Base-by-base conservation (phyloP, 2,797 vertebrate genomes). In the Hafferia zeledoni region DNA sequence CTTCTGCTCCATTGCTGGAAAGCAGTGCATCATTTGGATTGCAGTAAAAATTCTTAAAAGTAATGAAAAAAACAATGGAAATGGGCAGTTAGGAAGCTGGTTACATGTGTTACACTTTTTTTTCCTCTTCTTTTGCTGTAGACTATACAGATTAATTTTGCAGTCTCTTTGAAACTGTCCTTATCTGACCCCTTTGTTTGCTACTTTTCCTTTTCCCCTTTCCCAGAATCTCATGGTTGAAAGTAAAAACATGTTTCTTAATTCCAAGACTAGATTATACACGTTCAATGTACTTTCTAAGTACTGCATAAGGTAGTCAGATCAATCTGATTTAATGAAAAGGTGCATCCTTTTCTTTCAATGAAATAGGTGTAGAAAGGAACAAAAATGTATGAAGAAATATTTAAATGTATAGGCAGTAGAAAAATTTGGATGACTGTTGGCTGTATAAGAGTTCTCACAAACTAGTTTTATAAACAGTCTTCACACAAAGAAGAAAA, bases 251-350 rank as follows among this genome's bases (percentile, higher is more conserved):
- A 16, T 35, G 10, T 44, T 89, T 70, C 53, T 49, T 82, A 63
- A 60, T 67, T 87, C 63, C 71, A 30, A 11, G 22, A 69, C 17
- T 16, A 60, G 22, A 43, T 56, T 24, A 46, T 53, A 43, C 53
- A n/a, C 67, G 65, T 61, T 44, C 33, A 20, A 69, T 72, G 33
- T 68, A 80, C 74, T 67, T 89, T 81, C 49, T 81, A 37, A 76
- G 37, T 43, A 70, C 59, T 91, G 94, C 80, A 83, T 92, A 86
- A 95, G 37, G 69, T 83, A 95, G 65, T 84, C 60, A 93, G 90
- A 83, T 67, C 52, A 80, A 37, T 92, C 87, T 93, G 70, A 65
- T 33, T 55, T 43, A n/a, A 41, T 18, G 35, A 30, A 71, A 72
- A 77, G 5, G 5, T 74, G 7, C 6, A 39, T 35, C 22, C 10